These are phyloP conservation scores for Chalcis sispes DNA, from an alignment of 2,888 invertebrate genomes.

Conservation along the genomic window DNA sequence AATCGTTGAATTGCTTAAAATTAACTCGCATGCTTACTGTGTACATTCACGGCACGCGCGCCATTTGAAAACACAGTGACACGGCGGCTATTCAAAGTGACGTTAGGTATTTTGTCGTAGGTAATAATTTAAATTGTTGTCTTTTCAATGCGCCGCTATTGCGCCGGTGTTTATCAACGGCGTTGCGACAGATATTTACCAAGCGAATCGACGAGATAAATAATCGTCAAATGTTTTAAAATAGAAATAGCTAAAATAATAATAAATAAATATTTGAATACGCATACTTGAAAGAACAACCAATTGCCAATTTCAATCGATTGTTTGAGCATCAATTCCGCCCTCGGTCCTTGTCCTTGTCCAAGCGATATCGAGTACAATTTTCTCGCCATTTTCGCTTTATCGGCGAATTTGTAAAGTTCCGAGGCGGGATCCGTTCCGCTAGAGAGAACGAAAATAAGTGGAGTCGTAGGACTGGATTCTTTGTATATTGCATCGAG, in stretches of 20 bases:
- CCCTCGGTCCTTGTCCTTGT: conserved; percentile 92
- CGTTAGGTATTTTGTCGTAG: too few relatives aligned
- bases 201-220: not conserved
- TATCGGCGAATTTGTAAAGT: conserved; percentile 89
- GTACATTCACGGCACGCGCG: too few relatives aligned
- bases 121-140: too few relatives aligned
- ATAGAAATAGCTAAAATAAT: not conserved
- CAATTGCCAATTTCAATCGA: conserved; percentile 89
- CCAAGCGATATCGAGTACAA: conserved; percentile 91
- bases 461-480: conserved; percentile 85
- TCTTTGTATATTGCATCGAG: conserved; percentile 88
- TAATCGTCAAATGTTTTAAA: not conserved
- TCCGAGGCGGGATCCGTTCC: conserved; percentile 93
- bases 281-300: conserved; percentile 81
- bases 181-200: too few relatives aligned
- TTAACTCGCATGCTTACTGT: too few relatives aligned
- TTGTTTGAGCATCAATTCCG: conserved; percentile 78
- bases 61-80: too few relatives aligned
- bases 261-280: not conserved
- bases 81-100: too few relatives aligned
- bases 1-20: too few relatives aligned
- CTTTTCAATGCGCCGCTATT: too few relatives aligned
- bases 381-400: conserved; percentile 84
- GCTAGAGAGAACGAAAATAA: conserved; percentile 92
- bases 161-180: too few relatives aligned